Conservation (phyloP, 2,113 vertebrate species). For the Laterallus jamaicensis region DNA sequence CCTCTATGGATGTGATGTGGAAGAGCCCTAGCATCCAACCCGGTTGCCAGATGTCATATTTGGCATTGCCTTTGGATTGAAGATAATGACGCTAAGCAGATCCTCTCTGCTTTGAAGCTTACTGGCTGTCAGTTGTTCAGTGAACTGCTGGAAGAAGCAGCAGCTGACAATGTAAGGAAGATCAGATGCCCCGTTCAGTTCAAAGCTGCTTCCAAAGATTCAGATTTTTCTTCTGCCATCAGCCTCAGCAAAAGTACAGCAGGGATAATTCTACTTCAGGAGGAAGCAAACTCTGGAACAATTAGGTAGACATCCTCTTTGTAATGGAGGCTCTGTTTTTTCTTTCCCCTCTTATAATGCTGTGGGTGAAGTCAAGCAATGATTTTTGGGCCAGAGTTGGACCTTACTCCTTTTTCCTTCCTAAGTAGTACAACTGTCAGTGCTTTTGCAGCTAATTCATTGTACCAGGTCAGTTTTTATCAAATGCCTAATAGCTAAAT, state of each 20-base stretch:
- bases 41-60: slow-evolving; percentile 60
- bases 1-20: slow-evolving; percentile 35
- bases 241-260: not conserved
- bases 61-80: slow-evolving; percentile 43
- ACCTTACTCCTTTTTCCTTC: not conserved
- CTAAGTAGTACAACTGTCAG: not conserved
- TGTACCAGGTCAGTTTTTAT: not conserved
- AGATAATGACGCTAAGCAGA: slow-evolving; percentile 59
- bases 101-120: slow-evolving; percentile 62
- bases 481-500: not conserved
- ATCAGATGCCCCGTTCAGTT: slow-evolving; percentile 12
- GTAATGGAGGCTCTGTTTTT: not conserved
- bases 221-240: not conserved
- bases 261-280: not conserved
- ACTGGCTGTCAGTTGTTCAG: slow-evolving; percentile 37
- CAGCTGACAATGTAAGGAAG: not conserved
- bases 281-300: not conserved
- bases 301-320: not conserved
- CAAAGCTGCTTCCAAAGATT: not conserved
- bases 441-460: not conserved
- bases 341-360: not conserved
- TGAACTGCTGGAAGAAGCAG: slow-evolving; percentile 32
- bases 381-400: not conserved
- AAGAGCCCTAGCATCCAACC: slow-evolving; percentile 38
- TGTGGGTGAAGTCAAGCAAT: not conserved